Conservation (phyloP, 2,797 vertebrate species). For the Cyclura pinguis region DNA sequence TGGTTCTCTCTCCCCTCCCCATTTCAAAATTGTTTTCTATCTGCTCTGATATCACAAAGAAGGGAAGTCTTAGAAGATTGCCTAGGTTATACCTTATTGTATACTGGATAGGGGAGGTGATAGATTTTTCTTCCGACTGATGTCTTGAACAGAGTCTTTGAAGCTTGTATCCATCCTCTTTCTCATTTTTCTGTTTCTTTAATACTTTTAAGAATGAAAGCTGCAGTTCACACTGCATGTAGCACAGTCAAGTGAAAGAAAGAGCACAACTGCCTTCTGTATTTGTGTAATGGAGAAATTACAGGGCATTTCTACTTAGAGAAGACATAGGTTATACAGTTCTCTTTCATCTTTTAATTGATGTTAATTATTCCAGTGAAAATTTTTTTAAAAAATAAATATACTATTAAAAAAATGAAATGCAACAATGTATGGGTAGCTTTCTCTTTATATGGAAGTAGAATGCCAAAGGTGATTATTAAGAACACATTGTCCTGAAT, state of each 20-base stretch:
- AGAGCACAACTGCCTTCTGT: not conserved
- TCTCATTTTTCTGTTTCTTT: conserved; percentile 6
- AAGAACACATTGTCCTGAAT: too few relatives aligned
- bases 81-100: not conserved
- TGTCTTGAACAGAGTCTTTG: not conserved
- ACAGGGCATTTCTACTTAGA: not conserved
- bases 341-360: not conserved
- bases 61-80: conserved; percentile 24
- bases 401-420: not conserved
- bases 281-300: not conserved
- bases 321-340: not conserved
- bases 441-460: not conserved
- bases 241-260: not conserved
- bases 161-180: conserved; percentile 18
- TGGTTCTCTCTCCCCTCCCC: not conserved
- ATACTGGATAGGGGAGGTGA: not conserved
- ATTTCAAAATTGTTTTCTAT: conserved; percentile 25
- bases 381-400: not conserved
- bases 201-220: conserved; percentile 24
- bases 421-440: not conserved
- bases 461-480: too few relatives aligned
- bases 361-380: conserved; percentile 18
- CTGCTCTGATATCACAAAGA: conserved; percentile 21
- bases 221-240: conserved; percentile 2
- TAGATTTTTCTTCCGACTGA: conserved; percentile 10